phyloP scores from a whole-genome alignment of 2,888 invertebrate species.

The Philereme vetulata region DNA sequence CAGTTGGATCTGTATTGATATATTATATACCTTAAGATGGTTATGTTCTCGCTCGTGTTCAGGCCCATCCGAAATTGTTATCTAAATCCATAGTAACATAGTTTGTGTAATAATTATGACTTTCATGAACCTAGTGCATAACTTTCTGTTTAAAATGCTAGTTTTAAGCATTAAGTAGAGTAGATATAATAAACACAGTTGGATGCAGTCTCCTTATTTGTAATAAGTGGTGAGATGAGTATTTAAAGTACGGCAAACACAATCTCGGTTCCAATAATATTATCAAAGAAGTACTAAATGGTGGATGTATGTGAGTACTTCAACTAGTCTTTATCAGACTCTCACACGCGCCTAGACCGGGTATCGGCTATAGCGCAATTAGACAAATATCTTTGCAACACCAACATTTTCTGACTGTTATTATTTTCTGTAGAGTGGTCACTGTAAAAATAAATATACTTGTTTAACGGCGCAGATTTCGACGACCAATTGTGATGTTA shows the following conservation, averaged over 20 bases:
- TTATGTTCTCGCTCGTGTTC: too few relatives aligned
- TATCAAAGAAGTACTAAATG: conserved; percentile 33
- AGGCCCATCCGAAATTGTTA: too few relatives aligned
- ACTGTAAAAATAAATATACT: conserved; percentile 83
- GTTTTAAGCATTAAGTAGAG: conserved; percentile 4
- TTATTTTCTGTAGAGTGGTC: conserved; percentile 78
- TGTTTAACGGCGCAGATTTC: conserved; percentile 68
- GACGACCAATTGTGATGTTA: conserved; percentile 40
- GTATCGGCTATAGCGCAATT: conserved; percentile 73
- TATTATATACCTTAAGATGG: too few relatives aligned
- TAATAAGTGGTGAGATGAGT: conserved; percentile 13
- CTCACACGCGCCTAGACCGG: conserved; percentile 75
- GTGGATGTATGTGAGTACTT: conserved; percentile 42
- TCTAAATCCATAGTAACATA: too few relatives aligned
- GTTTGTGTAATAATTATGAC: too few relatives aligned
- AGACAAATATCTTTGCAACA: conserved; percentile 79
- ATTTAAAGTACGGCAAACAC: conserved; percentile 18
- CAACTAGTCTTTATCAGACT: conserved; percentile 51
- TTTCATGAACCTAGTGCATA: conserved; percentile 5
- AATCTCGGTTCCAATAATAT: conserved; percentile 27
- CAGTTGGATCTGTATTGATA: too few relatives aligned
- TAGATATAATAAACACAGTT: conserved; percentile 6
- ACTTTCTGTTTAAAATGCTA: conserved; percentile 3
- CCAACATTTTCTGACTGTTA: conserved; percentile 77
- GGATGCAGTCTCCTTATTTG: conserved; percentile 8